Conservation (phyloP, 2,797 vertebrate genomes). For the Rousettus madagascariensis region DNA sequence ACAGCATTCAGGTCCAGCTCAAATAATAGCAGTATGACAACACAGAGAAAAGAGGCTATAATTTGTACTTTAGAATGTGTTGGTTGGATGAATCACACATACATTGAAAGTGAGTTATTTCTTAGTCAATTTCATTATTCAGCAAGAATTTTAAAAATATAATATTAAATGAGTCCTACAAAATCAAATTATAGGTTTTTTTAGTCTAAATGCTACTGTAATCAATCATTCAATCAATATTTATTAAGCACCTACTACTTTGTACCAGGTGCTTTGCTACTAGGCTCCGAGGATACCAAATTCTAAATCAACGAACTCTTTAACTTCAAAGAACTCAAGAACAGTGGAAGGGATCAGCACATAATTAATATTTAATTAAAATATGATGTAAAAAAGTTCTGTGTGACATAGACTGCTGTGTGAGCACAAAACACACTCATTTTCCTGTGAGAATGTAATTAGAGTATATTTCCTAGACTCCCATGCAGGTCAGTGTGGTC, state of each 20-base stretch:
- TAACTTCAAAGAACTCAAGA: neutral
- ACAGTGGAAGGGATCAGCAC: neutral
- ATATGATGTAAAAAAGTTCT: neutral
- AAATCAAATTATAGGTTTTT: neutral
- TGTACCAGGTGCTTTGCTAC: neutral
- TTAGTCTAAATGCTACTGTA: neutral
- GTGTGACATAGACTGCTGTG: neutral
- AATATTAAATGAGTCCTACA: neutral
- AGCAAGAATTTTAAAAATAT: constrained; percentile 37
- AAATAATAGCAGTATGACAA: constrained; percentile 46
- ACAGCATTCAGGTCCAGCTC: constrained; percentile 10
- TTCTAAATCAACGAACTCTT: neutral
- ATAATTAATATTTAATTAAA: constrained; percentile 7
- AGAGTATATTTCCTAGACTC: neutral
- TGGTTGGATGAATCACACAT: neutral
- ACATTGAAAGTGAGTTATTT: neutral
- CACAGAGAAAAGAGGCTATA: neutral
- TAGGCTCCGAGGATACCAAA: neutral
- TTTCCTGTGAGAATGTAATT: neutral
- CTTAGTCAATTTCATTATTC: constrained; percentile 23
- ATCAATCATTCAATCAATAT: constrained; percentile 26
- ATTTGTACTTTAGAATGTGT: neutral
- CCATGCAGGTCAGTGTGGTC: neutral
- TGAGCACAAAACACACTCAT: neutral
- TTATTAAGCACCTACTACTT: neutral